Conservation (phyloP, 2,888 invertebrate genomes). For the Ormyrus nitidulus region DNA sequence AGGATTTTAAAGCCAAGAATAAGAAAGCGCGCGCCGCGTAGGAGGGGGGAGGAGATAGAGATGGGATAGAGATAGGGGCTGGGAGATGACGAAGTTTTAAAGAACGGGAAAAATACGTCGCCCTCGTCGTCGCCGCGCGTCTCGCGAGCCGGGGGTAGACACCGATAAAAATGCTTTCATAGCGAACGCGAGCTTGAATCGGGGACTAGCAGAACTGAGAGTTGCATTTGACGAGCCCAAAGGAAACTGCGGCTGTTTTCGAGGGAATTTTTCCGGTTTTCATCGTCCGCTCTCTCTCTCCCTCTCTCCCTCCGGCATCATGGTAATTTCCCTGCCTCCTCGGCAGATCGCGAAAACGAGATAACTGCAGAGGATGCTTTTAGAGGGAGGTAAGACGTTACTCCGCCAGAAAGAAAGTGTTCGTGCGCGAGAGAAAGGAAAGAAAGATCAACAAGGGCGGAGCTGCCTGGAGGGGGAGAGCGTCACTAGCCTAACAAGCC, state of each 20-base stretch:
- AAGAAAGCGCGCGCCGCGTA: constrained; percentile 46
- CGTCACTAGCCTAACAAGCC: constrained; percentile 45
- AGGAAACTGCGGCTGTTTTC: constrained; percentile 17
- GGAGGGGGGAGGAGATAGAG: background rate
- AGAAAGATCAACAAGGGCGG: constrained; percentile 47
- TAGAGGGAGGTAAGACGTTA: background rate
- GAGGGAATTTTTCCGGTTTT: constrained; percentile 6
- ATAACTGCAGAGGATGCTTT: constrained; percentile 31
- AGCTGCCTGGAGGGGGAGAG: background rate
- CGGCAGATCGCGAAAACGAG: constrained; percentile 1
- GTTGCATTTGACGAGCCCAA: constrained; percentile 29
- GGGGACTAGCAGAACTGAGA: background rate
- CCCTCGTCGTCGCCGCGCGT: constrained; percentile 3
- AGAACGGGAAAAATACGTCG: constrained; percentile 30
- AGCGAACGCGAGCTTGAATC: background rate
- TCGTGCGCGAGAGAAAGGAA: constrained; percentile 40
- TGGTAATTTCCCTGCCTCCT: constrained; percentile 19
- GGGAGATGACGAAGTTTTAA: constrained; percentile 49
- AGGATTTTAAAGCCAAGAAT: constrained; percentile 55
- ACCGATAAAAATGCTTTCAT: constrained; percentile 44
- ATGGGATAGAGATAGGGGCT: background rate
- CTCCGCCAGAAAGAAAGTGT: background rate
- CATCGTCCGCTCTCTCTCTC: background rate
- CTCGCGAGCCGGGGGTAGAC: constrained; percentile 7
- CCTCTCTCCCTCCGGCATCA: constrained; percentile 7